phyloP scores from a whole-genome alignment of 2,888 invertebrate species.

The Pandemis cinnamomeana region DNA sequence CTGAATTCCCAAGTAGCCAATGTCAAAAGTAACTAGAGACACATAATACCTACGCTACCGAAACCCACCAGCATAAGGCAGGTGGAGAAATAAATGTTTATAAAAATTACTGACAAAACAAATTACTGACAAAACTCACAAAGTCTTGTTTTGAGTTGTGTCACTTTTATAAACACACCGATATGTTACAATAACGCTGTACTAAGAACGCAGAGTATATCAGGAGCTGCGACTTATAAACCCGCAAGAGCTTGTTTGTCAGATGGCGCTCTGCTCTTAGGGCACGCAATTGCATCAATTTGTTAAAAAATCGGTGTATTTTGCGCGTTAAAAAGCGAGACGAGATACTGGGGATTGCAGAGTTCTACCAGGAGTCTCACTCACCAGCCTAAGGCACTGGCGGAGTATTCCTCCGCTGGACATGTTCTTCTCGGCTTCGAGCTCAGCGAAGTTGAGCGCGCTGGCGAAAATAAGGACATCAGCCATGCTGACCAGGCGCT shows the following conservation, averaged over 20 bases:
- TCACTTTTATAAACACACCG: background rate
- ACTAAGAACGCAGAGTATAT: background rate
- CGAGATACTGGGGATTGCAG: slow-evolving; percentile 21
- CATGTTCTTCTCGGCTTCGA: slow-evolving; percentile 99
- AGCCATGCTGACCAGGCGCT: slow-evolving; percentile 98
- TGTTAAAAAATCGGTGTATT: background rate
- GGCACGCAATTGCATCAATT: background rate
- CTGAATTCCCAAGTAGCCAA: background rate
- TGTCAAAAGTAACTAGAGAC: background rate
- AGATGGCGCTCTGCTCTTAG: background rate
- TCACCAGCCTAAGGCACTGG: slow-evolving; percentile 96
- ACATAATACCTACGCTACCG: background rate
- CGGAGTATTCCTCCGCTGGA: slow-evolving; percentile 99
- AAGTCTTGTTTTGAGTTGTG: background rate
- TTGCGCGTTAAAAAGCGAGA: background rate
- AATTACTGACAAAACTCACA: background rate
- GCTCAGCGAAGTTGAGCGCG: slow-evolving; percentile 97
- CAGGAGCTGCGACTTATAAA: background rate
- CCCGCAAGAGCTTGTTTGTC: background rate
- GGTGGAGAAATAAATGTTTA: background rate
- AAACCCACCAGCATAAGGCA: background rate
- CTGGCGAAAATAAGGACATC: slow-evolving; percentile 99
- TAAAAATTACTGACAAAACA: background rate
- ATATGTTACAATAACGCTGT: background rate
- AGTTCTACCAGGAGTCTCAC: slow-evolving; percentile 52